Evolutionary conservation across 2,113 vertebrate species (phyloP).

Genomic region (Galemys pyrenaicus): DNA sequence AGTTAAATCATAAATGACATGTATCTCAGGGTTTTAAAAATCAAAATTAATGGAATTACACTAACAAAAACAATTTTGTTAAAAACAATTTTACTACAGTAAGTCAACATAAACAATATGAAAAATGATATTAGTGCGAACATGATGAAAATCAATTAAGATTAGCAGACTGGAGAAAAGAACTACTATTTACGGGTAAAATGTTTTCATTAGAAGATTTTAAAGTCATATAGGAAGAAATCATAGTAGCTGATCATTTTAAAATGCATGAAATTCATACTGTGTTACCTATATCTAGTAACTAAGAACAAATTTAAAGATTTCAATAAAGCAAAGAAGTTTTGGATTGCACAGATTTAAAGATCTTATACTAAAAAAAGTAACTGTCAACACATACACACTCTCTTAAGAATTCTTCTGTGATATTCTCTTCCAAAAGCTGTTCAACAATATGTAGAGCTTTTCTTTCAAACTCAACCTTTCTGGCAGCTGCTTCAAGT

Average conservation of each 20-base stretch:
- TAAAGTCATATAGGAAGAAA: constrained; percentile 9
- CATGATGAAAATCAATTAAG: constrained; percentile 17
- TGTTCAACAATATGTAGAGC: constrained; percentile 91
- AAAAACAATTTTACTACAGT: no score
- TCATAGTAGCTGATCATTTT: constrained; percentile 29
- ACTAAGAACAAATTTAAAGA: constrained; percentile 36
- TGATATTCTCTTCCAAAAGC: constrained; percentile 91
- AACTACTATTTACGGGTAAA: not conserved
- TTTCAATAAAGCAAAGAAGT: not conserved
- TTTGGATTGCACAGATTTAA: not conserved
- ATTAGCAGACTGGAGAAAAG: constrained; percentile 50
- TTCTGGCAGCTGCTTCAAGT: constrained; percentile 88
- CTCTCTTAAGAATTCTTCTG: constrained; percentile 91
- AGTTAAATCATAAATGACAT: not conserved
- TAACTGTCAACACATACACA: constrained; percentile 88
- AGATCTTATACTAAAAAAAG: not conserved
- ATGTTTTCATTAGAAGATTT: constrained; percentile 24
- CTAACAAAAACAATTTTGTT: constrained; percentile 30
- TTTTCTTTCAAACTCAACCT: constrained; percentile 91
- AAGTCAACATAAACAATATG: constrained; percentile 15
- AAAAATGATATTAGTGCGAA: constrained; percentile 19
- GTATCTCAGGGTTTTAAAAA: constrained; percentile 24
- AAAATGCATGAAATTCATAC: not conserved
- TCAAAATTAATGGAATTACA: constrained; percentile 32
- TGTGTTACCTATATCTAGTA: not conserved